Conservation (phyloP, 2,888 invertebrate genomes). For the Hyposoter didymator region DNA sequence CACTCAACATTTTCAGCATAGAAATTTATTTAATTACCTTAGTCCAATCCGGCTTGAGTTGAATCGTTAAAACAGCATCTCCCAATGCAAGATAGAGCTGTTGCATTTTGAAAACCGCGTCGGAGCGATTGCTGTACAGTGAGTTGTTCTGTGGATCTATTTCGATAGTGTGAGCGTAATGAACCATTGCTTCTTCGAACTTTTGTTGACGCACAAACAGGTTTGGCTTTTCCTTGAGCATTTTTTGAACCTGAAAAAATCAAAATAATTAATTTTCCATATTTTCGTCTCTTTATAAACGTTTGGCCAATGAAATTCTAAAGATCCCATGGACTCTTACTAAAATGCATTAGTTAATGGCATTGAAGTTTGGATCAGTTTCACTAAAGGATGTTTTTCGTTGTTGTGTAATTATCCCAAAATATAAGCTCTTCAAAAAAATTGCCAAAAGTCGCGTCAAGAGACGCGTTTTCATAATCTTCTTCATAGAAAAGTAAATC, state of each 20-base stretch:
- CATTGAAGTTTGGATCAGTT: too few species aligned
- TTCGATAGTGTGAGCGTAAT: conserved; percentile 92
- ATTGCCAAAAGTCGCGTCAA: too few species aligned
- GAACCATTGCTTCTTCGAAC: conserved; percentile 90
- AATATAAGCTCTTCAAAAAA: too few species aligned
- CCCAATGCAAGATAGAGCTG: conserved; percentile 91
- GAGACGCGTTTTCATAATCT: too few species aligned
- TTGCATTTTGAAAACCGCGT: conserved; percentile 91
- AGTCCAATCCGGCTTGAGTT: conserved; percentile 91
- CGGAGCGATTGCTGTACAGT: conserved; percentile 92
- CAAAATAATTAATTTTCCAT: background rate
- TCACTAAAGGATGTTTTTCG: too few species aligned
- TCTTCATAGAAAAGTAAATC: too few species aligned
- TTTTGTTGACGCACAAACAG: conserved; percentile 90
- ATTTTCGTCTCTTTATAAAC: background rate
- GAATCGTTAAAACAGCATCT: conserved; percentile 91
- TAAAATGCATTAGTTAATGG: background rate
- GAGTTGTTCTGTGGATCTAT: conserved; percentile 89
- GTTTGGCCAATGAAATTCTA: background rate
- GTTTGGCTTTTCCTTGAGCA: conserved; percentile 90
- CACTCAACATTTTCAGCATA: background rate
- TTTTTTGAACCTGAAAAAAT: conserved; percentile 73
- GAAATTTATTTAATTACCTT: conserved; percentile 86
- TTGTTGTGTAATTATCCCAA: too few species aligned
- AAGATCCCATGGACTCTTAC: background rate